Evolutionary conservation across 2,888 invertebrate species (phyloP).

Genomic region (Nowickia ferox): DNA sequence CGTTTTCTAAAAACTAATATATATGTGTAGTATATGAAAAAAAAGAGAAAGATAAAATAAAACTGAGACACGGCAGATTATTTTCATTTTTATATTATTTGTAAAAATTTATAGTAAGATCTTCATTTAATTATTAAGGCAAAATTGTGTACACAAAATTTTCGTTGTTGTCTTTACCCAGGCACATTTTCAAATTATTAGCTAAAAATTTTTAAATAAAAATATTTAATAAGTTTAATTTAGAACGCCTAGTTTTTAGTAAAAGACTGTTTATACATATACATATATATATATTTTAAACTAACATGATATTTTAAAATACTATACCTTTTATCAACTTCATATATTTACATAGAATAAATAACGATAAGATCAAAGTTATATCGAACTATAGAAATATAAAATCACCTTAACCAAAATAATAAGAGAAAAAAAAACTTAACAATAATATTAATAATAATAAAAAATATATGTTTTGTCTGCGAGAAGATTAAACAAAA

Average conservation of each 20-base stretch:
- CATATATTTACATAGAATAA: slow-evolving; percentile 27
- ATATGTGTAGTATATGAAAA: no score
- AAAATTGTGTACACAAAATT: neutral
- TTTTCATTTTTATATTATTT: slow-evolving; percentile 12
- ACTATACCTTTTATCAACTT: slow-evolving; percentile 12
- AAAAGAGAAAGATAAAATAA: no score
- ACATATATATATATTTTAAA: slow-evolving; percentile 54
- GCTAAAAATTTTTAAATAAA: slow-evolving; percentile 9
- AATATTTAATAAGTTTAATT: slow-evolving; percentile 60
- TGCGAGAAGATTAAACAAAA: slow-evolving; percentile 79
- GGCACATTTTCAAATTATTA: slow-evolving; percentile 40
- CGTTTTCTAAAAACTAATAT: no score
- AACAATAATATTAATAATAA: slow-evolving; percentile 71
- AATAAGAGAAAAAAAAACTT: slow-evolving; percentile 64
- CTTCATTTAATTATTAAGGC: slow-evolving; percentile 8
- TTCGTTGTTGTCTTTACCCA: slow-evolving; percentile 21
- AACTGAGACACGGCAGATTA: neutral
- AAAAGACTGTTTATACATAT: slow-evolving; percentile 68
- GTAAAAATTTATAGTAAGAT: slow-evolving; percentile 11
- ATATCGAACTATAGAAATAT: slow-evolving; percentile 39
- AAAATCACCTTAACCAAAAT: slow-evolving; percentile 69
- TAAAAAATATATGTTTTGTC: slow-evolving; percentile 76
- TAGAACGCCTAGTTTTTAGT: slow-evolving; percentile 61
- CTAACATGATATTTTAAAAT: slow-evolving; percentile 62
- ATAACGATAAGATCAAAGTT: slow-evolving; percentile 38